Evolutionary conservation across 2,797 vertebrate species (phyloP).

Genomic region (Intellagama lesueurii): DNA sequence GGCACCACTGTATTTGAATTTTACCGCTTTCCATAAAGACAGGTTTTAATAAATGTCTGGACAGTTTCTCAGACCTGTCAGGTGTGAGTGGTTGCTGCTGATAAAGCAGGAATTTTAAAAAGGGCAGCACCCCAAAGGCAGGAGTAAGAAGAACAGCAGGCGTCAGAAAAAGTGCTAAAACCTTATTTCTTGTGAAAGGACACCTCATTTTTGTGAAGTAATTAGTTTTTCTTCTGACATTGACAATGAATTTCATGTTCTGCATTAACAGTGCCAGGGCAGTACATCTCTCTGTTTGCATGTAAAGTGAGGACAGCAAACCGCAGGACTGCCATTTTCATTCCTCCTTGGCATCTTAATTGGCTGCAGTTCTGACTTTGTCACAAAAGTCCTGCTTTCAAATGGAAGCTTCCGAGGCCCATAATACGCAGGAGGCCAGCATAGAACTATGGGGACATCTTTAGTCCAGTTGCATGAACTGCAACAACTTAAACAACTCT

Average conservation of each 20-base stretch:
- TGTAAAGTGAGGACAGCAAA: not conserved
- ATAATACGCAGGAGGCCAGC: not conserved
- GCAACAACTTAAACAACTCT: not conserved
- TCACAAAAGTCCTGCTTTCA: not conserved
- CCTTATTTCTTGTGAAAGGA: not conserved
- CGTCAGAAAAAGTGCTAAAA: not conserved
- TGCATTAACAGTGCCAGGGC: not conserved
- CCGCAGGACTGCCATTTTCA: not conserved
- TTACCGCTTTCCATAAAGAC: not conserved
- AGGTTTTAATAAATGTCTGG: not conserved
- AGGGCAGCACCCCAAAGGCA: slow-evolving; percentile 24
- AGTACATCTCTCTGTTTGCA: not conserved
- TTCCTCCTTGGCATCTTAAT: not conserved
- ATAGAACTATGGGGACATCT: slow-evolving; percentile 64
- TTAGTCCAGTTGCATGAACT: slow-evolving; percentile 53
- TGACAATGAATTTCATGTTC: not conserved
- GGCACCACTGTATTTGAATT: too few species aligned
- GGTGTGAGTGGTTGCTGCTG: too few species aligned
- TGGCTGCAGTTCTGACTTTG: not conserved
- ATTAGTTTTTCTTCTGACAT: not conserved
- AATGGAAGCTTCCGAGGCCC: not conserved
- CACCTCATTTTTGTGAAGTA: not conserved
- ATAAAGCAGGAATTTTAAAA: too few species aligned
- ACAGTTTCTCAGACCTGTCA: not conserved
- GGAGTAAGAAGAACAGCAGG: slow-evolving; percentile 31